Percentiles rank a stretch among this genome's conserved stretches.
phyloP scores from a whole-genome alignment of 2,797 vertebrate species.

The Momotus momota region DNA sequence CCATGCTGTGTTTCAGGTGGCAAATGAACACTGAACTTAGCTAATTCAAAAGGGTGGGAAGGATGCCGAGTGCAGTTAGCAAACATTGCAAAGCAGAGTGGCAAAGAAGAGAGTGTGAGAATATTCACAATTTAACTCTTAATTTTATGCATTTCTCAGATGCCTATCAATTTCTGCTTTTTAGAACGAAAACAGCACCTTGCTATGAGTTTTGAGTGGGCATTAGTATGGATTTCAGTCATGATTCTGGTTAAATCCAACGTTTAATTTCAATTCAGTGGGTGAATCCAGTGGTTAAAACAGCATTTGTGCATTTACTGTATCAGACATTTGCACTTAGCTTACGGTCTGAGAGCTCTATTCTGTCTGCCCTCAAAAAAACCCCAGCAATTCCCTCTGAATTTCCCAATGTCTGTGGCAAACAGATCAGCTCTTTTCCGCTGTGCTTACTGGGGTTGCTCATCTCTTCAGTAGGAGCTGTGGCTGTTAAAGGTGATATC shows the following conservation, averaged over 20 bases:
- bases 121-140: background rate
- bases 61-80: background rate
- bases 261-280: background rate
- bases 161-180: background rate
- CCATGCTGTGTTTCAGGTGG: background rate
- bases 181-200: background rate
- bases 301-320: background rate
- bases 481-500: background rate
- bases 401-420: background rate
- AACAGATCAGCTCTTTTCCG: background rate
- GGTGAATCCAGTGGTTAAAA: background rate
- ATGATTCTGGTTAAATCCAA: background rate
- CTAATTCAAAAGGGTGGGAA: background rate
- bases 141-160: background rate
- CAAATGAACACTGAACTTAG: background rate
- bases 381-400: background rate
- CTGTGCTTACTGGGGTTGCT: background rate
- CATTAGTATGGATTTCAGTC: background rate
- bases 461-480: background rate
- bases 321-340: background rate
- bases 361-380: background rate
- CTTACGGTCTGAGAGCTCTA: accelerated
- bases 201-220: background rate
- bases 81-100: background rate
- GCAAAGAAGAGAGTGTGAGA: accelerated